A percentile compares a stretch with the other conserved stretches of the same genome.
Evolutionary conservation across 1,140 invertebrate genomes (phyloP).

Genomic region (Cydia splendana): DNA sequence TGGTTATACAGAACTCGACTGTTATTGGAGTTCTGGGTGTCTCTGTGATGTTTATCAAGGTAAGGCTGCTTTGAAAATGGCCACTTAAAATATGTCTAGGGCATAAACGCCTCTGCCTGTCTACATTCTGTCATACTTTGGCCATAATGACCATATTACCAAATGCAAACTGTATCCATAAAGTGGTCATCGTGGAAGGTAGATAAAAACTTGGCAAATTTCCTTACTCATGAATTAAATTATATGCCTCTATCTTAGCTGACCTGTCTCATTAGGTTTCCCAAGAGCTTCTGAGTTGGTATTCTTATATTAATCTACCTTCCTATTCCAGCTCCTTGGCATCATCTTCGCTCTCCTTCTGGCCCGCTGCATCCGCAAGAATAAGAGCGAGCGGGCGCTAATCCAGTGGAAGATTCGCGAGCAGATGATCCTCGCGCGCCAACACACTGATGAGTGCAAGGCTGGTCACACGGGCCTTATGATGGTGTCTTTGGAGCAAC

Average conservation of each 20-base stretch:
- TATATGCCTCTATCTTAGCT: too few species aligned
- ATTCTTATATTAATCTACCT: not conserved
- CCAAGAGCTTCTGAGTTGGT: too few species aligned
- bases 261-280: too few species aligned
- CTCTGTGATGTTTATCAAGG: slow-evolving; percentile 73
- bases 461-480: slow-evolving; percentile 34
- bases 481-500: slow-evolving; percentile 55
- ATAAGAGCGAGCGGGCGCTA: slow-evolving; percentile 85
- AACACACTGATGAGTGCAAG: slow-evolving; percentile 49
- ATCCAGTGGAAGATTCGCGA: slow-evolving; percentile 82
- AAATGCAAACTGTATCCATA: too few species aligned
- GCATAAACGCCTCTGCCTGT: too few species aligned
- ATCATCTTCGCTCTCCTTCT: slow-evolving; percentile 92
- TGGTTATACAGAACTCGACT: slow-evolving; percentile 61
- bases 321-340: slow-evolving; percentile 85
- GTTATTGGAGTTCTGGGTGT: slow-evolving; percentile 67
- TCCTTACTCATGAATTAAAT: too few species aligned
- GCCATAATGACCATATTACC: too few species aligned
- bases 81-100: too few species aligned
- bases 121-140: too few species aligned
- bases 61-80: slow-evolving; percentile 33
- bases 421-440: slow-evolving; percentile 61
- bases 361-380: slow-evolving; percentile 88
- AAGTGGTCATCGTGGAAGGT: too few species aligned
- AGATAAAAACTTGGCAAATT: too few species aligned